Conservation (phyloP, 2,113 vertebrate genomes). For the Hiodon tergisus region DNA sequence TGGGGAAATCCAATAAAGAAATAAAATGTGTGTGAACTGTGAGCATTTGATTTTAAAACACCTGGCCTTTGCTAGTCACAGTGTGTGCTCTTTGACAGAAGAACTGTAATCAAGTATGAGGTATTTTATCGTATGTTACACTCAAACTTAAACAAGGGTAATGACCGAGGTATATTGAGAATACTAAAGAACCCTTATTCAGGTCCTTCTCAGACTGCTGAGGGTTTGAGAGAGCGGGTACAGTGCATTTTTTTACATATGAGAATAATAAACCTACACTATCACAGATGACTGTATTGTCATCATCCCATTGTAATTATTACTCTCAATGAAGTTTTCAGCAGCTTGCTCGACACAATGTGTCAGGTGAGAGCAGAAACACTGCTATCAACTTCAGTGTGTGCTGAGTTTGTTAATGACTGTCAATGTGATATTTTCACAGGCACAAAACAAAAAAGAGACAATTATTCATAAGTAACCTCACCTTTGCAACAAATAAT, state of each 20-base stretch:
- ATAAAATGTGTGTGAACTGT: background rate
- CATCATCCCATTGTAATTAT: conserved; percentile 52
- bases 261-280: conserved; percentile 33
- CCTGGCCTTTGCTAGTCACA: conserved; percentile 41
- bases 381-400: conserved; percentile 32
- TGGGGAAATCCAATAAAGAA: background rate
- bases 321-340: conserved; percentile 36
- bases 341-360: conserved; percentile 39
- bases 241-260: conserved; percentile 25
- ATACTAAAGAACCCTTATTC: background rate
- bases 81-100: conserved; percentile 42
- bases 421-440: conserved; percentile 12
- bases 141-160: background rate
- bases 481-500: background rate
- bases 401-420: conserved; percentile 34
- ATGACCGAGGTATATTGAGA: background rate
- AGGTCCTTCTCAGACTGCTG: conserved; percentile 9
- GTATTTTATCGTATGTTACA: conserved; percentile 13
- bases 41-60: background rate
- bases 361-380: conserved; percentile 37
- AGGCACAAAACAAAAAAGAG: background rate
- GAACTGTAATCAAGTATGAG: conserved; percentile 12
- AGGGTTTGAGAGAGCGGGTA: conserved; percentile 5
- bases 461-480: background rate
- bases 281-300: conserved; percentile 36